Conservation (phyloP, 2,888 invertebrate genomes). For the Ariolimax columbianus region DNA sequence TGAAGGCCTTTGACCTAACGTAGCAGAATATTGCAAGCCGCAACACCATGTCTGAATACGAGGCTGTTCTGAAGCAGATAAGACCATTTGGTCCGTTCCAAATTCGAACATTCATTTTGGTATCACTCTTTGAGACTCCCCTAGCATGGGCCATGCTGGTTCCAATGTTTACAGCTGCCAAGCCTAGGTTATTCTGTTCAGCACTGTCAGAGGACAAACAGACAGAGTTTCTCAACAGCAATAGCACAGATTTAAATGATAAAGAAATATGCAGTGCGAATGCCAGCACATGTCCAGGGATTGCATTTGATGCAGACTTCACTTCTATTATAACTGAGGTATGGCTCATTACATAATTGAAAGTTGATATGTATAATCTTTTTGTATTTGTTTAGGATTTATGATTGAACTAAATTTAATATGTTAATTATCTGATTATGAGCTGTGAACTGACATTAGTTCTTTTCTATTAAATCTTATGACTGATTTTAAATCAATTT, state of each 20-base stretch:
- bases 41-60: conserved; percentile 70
- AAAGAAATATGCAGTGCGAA: conserved; percentile 36
- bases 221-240: neutral
- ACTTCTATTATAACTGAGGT: conserved; percentile 74
- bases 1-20: neutral
- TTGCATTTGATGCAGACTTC: conserved; percentile 61
- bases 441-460: too few relatives aligned
- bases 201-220: conserved; percentile 37
- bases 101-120: conserved; percentile 71
- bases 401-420: neutral
- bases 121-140: conserved; percentile 75
- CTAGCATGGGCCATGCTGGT: conserved; percentile 76
- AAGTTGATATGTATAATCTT: neutral
- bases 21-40: neutral
- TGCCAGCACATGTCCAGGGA: conserved; percentile 56
- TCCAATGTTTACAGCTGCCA: conserved; percentile 70
- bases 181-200: conserved; percentile 65
- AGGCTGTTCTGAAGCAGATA: conserved; percentile 68
- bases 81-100: conserved; percentile 76
- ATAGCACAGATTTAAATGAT: neutral
- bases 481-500: too few relatives aligned
- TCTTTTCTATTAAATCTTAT: too few relatives aligned
- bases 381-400: neutral
- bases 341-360: conserved; percentile 27
- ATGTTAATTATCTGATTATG: too few relatives aligned